Conservation (phyloP, 2,888 invertebrate genomes). For the Leptura quadrifasciata region DNA sequence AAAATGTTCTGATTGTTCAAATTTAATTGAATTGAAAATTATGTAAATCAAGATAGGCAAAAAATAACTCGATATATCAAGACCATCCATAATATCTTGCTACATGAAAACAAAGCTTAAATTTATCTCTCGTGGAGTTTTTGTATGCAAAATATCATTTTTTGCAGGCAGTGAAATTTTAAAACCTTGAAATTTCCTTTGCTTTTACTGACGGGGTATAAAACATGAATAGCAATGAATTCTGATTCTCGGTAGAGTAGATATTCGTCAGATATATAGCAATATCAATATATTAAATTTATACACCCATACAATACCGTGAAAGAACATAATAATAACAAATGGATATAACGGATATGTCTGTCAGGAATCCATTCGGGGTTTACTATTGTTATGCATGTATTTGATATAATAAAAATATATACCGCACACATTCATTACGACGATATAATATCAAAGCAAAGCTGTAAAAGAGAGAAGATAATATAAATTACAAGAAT, state of each 20-base stretch:
- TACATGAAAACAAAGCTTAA: constrained; percentile 20
- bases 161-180: constrained; percentile 24
- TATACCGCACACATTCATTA: constrained; percentile 5
- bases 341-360: constrained; percentile 43
- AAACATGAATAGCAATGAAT: constrained; percentile 32
- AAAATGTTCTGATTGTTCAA: not conserved
- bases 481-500: not conserved
- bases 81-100: constrained; percentile 11
- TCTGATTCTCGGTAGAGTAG: constrained; percentile 34
- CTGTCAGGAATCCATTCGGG: constrained; percentile 34
- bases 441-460: not conserved
- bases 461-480: not conserved
- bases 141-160: constrained; percentile 23
- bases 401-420: constrained; percentile 23
- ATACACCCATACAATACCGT: constrained; percentile 44
- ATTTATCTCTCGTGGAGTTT: constrained; percentile 22
- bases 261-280: constrained; percentile 44
- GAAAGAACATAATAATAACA: constrained; percentile 50
- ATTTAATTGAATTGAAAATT: not conserved
- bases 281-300: constrained; percentile 51
- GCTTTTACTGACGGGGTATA: constrained; percentile 27
- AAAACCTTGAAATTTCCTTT: constrained; percentile 24
- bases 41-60: constrained; percentile 3
- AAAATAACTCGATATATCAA: not conserved
- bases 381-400: constrained; percentile 34